Conservation (phyloP, 1,140 invertebrate species). For the Mamestra configurata region DNA sequence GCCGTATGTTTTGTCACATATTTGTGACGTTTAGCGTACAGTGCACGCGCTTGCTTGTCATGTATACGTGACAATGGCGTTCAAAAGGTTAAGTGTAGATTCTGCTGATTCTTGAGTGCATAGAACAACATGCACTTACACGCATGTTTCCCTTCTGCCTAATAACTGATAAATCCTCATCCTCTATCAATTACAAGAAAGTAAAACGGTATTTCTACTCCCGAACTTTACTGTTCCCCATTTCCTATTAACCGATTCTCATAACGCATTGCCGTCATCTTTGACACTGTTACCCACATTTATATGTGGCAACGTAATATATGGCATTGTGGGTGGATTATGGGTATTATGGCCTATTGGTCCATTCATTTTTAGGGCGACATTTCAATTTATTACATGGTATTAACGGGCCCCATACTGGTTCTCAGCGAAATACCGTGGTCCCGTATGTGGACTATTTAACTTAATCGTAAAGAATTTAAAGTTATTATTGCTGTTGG, state of each 20-base stretch:
- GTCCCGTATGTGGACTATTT: not conserved
- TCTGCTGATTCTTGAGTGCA: too few species aligned
- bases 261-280: conserved; percentile 1
- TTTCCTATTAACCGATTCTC: not conserved
- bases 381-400: conserved; percentile 26
- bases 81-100: too few species aligned
- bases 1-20: too few species aligned
- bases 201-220: not conserved
- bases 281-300: conserved; percentile 30
- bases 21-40: too few species aligned
- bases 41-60: too few species aligned
- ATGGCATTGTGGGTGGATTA: conserved; percentile 18
- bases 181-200: not conserved
- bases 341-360: not conserved
- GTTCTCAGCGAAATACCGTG: not conserved
- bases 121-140: too few species aligned
- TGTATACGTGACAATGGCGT: too few species aligned
- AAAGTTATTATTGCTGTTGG: not conserved
- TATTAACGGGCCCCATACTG: conserved; percentile 14
- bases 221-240: not conserved
- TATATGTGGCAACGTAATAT: not conserved
- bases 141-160: too few species aligned
- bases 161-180: not conserved
- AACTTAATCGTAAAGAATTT: not conserved
- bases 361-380: conserved; percentile 29